phyloP scores from a whole-genome alignment of 2,113 vertebrate species.

The Blennius ocellaris region DNA sequence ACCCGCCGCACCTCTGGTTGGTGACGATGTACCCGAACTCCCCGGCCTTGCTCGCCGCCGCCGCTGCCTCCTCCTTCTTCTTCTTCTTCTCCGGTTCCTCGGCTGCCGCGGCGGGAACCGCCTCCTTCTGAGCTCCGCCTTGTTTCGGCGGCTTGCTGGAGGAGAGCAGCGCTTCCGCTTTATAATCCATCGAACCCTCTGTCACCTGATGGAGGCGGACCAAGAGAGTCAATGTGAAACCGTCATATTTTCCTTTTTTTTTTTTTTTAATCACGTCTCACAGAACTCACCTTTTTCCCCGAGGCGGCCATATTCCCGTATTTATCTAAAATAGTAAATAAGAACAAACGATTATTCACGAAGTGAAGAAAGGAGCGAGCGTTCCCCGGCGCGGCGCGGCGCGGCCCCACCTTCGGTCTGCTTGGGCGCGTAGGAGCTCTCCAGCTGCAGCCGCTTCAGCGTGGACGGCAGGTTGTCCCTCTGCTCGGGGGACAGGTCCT shows the following conservation, averaged over 20 bases:
- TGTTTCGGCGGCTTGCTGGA: neutral
- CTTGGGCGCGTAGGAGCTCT: slow-evolving; percentile 36
- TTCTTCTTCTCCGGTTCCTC: slow-evolving; percentile 30
- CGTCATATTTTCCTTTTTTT: too few relatives aligned
- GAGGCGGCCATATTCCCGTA: slow-evolving; percentile 36
- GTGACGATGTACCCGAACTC: slow-evolving; percentile 92
- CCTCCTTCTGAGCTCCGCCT: slow-evolving; percentile 20
- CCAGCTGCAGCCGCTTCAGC: slow-evolving; percentile 87
- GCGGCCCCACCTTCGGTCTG: slow-evolving; percentile 65
- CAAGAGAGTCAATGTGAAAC: neutral
- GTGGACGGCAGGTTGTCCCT: slow-evolving; percentile 82
- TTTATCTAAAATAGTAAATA: slow-evolving; percentile 50
- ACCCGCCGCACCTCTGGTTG: slow-evolving; percentile 85
- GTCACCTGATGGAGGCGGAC: slow-evolving; percentile 55
- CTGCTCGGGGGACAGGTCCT: slow-evolving; percentile 86
- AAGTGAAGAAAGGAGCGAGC: too few relatives aligned
- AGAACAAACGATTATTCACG: neutral
- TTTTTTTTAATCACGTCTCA: too few relatives aligned
- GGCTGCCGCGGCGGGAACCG: neutral
- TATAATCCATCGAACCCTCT: slow-evolving; percentile 74
- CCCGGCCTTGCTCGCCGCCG: slow-evolving; percentile 45
- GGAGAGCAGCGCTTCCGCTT: slow-evolving; percentile 31
- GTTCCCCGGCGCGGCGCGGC: too few relatives aligned
- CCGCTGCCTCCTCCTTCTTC: neutral
- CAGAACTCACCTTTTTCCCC: slow-evolving; percentile 67